These are phyloP conservation scores for Limnodromus scolopaceus DNA, from an alignment of 2,797 vertebrate species.

Conservation along the genomic window DNA sequence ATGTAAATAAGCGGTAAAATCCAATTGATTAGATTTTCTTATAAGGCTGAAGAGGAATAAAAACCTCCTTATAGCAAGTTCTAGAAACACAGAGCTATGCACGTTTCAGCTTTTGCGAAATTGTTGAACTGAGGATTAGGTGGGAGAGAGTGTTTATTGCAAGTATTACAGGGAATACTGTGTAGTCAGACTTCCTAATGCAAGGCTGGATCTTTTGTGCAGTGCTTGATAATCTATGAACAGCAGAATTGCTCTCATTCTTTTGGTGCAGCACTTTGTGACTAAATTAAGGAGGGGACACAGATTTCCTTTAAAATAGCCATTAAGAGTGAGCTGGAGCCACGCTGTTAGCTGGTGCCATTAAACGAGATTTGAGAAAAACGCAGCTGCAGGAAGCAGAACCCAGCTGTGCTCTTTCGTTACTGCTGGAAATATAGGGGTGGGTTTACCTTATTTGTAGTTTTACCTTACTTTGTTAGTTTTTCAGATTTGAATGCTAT, in stretches of 20 bases:
- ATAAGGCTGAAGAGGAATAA: background rate
- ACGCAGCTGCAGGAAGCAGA: background rate
- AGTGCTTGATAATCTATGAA: background rate
- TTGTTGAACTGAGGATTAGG: background rate
- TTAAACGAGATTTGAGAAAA: background rate
- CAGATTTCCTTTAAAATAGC: background rate
- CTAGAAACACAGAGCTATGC: background rate
- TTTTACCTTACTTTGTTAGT: background rate
- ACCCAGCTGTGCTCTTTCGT: background rate
- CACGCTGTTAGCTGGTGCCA: background rate
- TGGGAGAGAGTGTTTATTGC: background rate
- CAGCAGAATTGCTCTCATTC: background rate
- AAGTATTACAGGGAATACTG: background rate
- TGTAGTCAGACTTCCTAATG: background rate
- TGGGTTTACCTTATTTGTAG: background rate
- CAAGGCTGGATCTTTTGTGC: background rate
- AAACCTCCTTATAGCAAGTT: background rate
- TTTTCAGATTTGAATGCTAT: background rate
- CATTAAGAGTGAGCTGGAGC: background rate
- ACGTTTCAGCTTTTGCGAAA: background rate
- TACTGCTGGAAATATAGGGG: background rate
- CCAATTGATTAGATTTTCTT: background rate
- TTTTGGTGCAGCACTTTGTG: background rate
- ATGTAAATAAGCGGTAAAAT: background rate
- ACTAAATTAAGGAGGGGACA: background rate